These are phyloP conservation scores for Lepeophtheirus salmonis DNA, from an alignment of 1,140 invertebrate genomes.

Conservation along the genomic window DNA sequence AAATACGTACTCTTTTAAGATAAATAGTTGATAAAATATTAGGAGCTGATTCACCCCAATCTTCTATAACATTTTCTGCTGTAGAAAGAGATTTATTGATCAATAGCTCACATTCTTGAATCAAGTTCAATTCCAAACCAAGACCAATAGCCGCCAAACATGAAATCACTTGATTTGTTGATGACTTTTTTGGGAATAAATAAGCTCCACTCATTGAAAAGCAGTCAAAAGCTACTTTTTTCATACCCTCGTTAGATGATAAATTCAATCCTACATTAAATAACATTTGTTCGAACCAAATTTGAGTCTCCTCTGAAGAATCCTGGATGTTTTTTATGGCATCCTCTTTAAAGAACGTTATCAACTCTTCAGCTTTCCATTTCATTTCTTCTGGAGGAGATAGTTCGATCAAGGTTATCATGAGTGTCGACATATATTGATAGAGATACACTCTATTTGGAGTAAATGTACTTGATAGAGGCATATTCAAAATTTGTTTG, in stretches of 20 bases:
- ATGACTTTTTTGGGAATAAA: background rate
- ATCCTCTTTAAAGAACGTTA: background rate
- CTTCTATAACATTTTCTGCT: background rate
- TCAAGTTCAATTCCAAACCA: background rate
- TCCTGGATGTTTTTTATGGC: background rate
- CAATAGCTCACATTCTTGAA: background rate
- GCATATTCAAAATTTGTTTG: background rate
- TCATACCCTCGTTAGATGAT: background rate
- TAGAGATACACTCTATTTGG: background rate
- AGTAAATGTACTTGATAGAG: background rate
- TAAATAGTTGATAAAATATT: background rate
- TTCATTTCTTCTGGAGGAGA: background rate
- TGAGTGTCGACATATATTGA: background rate
- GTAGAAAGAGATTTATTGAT: background rate
- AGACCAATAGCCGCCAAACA: background rate
- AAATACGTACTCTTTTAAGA: background rate
- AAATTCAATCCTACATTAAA: background rate
- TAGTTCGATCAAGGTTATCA: background rate
- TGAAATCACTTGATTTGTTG: background rate
- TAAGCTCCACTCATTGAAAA: background rate
- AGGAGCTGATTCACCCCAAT: background rate
- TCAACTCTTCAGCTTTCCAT: background rate
- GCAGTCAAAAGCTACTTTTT: background rate
- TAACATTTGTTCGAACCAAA: background rate
- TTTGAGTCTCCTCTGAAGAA: background rate